Evolutionary conservation across 2,888 invertebrate genomes (phyloP).

Genomic region (Drosophila meridiana): DNA sequence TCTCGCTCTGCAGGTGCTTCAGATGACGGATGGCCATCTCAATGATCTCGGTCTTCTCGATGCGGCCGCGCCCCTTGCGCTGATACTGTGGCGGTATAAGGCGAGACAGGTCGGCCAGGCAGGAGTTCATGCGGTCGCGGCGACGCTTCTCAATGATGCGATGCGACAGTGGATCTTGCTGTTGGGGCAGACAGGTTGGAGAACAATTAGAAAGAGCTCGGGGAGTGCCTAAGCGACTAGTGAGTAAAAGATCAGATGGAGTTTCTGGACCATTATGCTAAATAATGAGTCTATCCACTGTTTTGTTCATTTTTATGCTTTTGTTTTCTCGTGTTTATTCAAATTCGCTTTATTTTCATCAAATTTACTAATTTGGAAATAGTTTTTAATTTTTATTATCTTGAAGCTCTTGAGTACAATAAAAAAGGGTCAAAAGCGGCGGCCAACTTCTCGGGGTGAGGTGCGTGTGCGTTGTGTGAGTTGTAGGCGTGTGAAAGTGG

Average conservation of each 20-base stretch:
- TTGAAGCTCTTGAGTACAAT: conserved; percentile 51
- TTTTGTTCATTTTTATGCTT: conserved; percentile 18
- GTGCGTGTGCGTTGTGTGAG: conserved; percentile 44
- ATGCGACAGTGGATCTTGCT: conserved; percentile 99
- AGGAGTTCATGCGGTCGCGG: conserved; percentile 98
- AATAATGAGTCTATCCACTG: conserved; percentile 57
- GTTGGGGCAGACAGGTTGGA: conserved; percentile 43
- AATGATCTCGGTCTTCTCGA: conserved; percentile 99
- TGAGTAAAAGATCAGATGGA: conserved; percentile 46
- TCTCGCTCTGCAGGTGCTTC: conserved; percentile 92
- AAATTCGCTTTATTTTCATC: conserved; percentile 33
- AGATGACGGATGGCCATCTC: conserved; percentile 99
- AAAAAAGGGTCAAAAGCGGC: conserved; percentile 77
- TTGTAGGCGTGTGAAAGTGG: conserved; percentile 44
- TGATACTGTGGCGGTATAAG: conserved; percentile 96
- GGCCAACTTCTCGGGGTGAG: conserved; percentile 49
- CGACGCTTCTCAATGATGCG: conserved; percentile 98
- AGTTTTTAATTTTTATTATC: conserved; percentile 10
- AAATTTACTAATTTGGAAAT: conserved; percentile 27
- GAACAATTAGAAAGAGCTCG: conserved; percentile 16
- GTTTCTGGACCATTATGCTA: conserved; percentile 47
- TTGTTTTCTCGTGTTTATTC: conserved; percentile 25
- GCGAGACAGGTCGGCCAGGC: conserved; percentile 95
- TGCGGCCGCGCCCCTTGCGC: conserved; percentile 97
- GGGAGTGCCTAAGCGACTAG: conserved; percentile 9